Percentiles rank a stretch among this genome's conserved stretches.
Evolutionary conservation across 2,113 vertebrate species (phyloP).

Genomic region (Peromyscus polionotus): DNA sequence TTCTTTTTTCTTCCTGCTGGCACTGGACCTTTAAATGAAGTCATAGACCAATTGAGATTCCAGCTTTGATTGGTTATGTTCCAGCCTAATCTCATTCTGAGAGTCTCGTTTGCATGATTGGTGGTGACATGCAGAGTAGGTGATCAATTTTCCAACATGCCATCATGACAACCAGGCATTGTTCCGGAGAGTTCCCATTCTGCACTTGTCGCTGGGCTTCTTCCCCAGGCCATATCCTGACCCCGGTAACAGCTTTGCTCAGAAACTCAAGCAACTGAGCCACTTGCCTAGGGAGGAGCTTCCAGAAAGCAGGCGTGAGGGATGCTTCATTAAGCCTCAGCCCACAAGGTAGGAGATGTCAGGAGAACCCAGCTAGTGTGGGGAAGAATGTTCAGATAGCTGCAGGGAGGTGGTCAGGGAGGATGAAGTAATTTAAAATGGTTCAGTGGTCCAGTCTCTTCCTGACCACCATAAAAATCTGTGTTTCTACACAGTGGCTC

Average conservation of each 20-base stretch:
- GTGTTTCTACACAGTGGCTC: constrained; percentile 38
- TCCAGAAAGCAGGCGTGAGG: not conserved
- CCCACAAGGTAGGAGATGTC: constrained; percentile 58
- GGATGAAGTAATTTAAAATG: constrained; percentile 82
- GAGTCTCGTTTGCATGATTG: constrained; percentile 72
- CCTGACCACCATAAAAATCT: constrained; percentile 46
- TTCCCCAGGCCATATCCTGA: not conserved
- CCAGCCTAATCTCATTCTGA: constrained; percentile 68
- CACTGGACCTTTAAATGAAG: constrained; percentile 74
- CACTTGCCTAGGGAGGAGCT: not conserved
- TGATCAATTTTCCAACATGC: constrained; percentile 25
- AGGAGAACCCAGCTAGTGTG: constrained; percentile 50
- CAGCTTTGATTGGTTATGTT: constrained; percentile 53
- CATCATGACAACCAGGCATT: not conserved
- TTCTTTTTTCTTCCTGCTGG: constrained; percentile 74
- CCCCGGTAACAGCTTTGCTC: not conserved
- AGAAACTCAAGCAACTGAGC: not conserved
- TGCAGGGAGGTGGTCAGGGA: constrained; percentile 25
- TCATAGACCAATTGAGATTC: constrained; percentile 65
- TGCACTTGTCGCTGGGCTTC: not conserved
- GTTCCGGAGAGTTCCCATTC: not conserved
- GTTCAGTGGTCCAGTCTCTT: constrained; percentile 53
- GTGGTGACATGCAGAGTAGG: constrained; percentile 52
- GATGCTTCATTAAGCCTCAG: constrained; percentile 16
- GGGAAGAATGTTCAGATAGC: constrained; percentile 76